Evolutionary conservation across 2,797 vertebrate species (phyloP).

Genomic region (Hyperoplus lanceolatus): DNA sequence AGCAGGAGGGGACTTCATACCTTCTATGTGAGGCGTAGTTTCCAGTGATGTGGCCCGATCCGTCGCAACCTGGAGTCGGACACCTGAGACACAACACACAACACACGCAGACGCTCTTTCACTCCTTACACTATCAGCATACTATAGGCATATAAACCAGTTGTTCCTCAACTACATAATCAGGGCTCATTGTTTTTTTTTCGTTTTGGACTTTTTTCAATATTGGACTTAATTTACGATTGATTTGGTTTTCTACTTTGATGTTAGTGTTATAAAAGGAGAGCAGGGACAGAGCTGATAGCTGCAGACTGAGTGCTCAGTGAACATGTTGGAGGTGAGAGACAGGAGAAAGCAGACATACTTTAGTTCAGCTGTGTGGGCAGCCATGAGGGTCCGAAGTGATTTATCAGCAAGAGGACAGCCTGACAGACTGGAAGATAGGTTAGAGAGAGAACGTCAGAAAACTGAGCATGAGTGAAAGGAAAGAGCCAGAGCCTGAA

Average conservation of each 20-base stretch:
- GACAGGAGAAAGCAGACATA: slow-evolving; percentile 90
- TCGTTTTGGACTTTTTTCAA: slow-evolving; percentile 24
- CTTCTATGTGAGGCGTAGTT: slow-evolving; percentile 99
- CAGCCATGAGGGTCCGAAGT: slow-evolving; percentile 99
- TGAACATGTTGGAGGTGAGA: slow-evolving; percentile 70
- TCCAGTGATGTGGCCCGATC: slow-evolving; percentile 98
- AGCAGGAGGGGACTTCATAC: slow-evolving; percentile 72
- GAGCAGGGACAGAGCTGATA: slow-evolving; percentile 63
- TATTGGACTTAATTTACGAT: slow-evolving; percentile 27
- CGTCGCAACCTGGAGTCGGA: slow-evolving; percentile 98
- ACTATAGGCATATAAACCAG: slow-evolving; percentile 22
- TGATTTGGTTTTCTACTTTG: slow-evolving; percentile 22
- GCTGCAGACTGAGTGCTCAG: slow-evolving; percentile 60
- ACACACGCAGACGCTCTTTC: slow-evolving; percentile 31
- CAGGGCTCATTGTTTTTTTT: slow-evolving; percentile 34
- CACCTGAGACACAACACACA: slow-evolving; percentile 87
- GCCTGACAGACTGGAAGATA: slow-evolving; percentile 97
- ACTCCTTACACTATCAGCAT: neutral
- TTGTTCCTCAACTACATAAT: slow-evolving; percentile 25
- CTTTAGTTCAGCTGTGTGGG: slow-evolving; percentile 99
- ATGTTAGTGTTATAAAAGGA: slow-evolving; percentile 44
- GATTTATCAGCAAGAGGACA: slow-evolving; percentile 99
- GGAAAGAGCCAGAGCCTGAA: slow-evolving; percentile 56
- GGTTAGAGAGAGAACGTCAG: slow-evolving; percentile 73
- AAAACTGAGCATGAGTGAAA: slow-evolving; percentile 63